Evolutionary conservation across 2,797 vertebrate species (phyloP).

Genomic region (Ambastaia sidthimunki): DNA sequence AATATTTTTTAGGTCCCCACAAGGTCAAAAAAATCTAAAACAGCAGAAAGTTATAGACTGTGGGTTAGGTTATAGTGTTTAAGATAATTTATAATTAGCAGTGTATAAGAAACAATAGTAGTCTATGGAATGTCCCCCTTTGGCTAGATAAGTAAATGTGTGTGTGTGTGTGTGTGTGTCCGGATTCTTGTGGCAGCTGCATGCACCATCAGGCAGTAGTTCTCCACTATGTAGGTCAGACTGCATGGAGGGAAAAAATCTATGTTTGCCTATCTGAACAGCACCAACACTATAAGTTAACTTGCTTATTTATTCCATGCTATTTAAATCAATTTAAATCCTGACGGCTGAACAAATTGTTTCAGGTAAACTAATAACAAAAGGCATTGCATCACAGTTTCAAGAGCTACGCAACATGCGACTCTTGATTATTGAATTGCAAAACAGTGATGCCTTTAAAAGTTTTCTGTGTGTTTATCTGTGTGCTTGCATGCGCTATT

Average conservation of each 20-base stretch:
- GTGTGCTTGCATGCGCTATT: constrained; percentile 20
- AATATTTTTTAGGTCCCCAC: too few species aligned
- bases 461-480: background rate
- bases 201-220: constrained; percentile 51
- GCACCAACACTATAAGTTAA: constrained; percentile 11
- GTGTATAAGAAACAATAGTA: too few species aligned
- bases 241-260: constrained; percentile 35
- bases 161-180: constrained; percentile 26
- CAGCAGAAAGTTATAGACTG: too few species aligned
- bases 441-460: background rate
- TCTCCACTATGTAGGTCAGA: constrained; percentile 62
- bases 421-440: background rate
- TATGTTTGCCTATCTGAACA: background rate
- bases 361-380: background rate
- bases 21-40: too few species aligned
- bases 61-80: too few species aligned
- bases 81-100: too few species aligned
- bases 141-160: background rate
- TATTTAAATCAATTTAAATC: background rate
- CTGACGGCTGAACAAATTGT: background rate
- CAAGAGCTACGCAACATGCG: background rate
- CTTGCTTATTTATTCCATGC: constrained; percentile 11
- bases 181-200: constrained; percentile 54
- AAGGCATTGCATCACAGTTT: background rate
- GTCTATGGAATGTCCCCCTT: too few species aligned